These are phyloP conservation scores for Synergus japonicus DNA, from an alignment of 2,888 invertebrate species.

Conservation along the genomic window DNA sequence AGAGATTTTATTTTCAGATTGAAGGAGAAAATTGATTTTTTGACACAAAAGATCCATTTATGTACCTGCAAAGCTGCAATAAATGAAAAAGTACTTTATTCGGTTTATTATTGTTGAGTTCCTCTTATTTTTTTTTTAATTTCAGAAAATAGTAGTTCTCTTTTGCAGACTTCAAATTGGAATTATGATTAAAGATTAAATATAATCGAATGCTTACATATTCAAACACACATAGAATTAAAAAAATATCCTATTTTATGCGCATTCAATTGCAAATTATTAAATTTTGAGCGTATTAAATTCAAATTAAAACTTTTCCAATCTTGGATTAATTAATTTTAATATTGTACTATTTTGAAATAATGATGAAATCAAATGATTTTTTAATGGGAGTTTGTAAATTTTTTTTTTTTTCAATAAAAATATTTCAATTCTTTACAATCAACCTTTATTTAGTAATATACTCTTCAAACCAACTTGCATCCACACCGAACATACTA, in stretches of 20 bases:
- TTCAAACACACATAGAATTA: too few species aligned
- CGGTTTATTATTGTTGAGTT: constrained; percentile 10
- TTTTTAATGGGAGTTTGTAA: too few species aligned
- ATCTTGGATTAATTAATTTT: too few species aligned
- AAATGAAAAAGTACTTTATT: constrained; percentile 22
- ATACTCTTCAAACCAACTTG: constrained; percentile 63
- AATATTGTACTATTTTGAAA: too few species aligned
- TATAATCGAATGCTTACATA: too few species aligned
- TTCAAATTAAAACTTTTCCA: too few species aligned
- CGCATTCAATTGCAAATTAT: too few species aligned
- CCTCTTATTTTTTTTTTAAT: not conserved
- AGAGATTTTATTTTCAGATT: constrained; percentile 20
- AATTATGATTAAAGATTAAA: too few species aligned
- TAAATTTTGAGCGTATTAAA: too few species aligned
- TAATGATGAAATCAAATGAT: too few species aligned
- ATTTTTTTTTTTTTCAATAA: not conserved
- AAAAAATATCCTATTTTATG: too few species aligned
- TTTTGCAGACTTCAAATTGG: not conserved
- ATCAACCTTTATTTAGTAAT: constrained; percentile 69
- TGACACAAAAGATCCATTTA: not conserved
- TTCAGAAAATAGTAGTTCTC: not conserved
- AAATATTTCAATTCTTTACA: constrained; percentile 51
- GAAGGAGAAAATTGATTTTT: not conserved
- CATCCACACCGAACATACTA: constrained; percentile 48
- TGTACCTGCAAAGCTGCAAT: constrained; percentile 35